Conservation (phyloP, 2,113 vertebrate species). For the Thymallus thymallus region DNA sequence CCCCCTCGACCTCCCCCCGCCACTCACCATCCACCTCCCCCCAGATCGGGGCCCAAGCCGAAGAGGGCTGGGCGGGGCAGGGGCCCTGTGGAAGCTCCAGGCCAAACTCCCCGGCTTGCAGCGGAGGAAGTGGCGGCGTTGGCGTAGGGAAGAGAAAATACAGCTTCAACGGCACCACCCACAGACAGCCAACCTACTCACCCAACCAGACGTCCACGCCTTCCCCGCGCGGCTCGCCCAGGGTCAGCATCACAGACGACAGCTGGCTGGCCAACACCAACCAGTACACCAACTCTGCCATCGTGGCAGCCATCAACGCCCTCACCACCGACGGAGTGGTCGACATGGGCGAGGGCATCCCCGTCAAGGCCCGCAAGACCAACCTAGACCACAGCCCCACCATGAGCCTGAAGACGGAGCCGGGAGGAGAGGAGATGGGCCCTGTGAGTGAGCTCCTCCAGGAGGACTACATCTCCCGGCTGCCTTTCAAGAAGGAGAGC, state of each 20-base stretch:
- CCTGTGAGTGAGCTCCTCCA: slow-evolving; percentile 76
- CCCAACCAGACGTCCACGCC: slow-evolving; percentile 84
- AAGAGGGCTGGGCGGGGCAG: slow-evolving; percentile 84
- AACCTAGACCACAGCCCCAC: slow-evolving; percentile 79
- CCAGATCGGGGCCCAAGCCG: slow-evolving; percentile 81
- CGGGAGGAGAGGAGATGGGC: slow-evolving; percentile 78
- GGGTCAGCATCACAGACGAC: slow-evolving; percentile 86
- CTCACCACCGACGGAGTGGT: slow-evolving; percentile 90
- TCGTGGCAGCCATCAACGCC: slow-evolving; percentile 93
- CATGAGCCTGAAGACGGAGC: slow-evolving; percentile 90
- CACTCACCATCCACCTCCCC: slow-evolving; percentile 88
- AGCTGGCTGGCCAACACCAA: slow-evolving; percentile 88
- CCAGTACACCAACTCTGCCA: slow-evolving; percentile 95
- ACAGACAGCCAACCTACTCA: slow-evolving; percentile 81
- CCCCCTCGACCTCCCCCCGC: slow-evolving; percentile 79
- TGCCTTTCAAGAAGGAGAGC: slow-evolving; percentile 86
- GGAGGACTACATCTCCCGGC: slow-evolving; percentile 86
- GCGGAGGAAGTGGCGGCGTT: slow-evolving; percentile 70
- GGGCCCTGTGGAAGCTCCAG: slow-evolving; percentile 67
- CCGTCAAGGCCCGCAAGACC: slow-evolving; percentile 88
- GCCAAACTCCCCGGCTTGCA: slow-evolving; percentile 85
- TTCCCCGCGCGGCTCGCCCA: slow-evolving; percentile 85
- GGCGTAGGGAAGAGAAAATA: slow-evolving; percentile 87
- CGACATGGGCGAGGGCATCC: slow-evolving; percentile 87
- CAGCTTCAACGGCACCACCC: slow-evolving; percentile 79